Evolutionary conservation across 2,113 vertebrate species (phyloP), one percentile per base, ranked within the genome.

Genomic region (Okapia johnstoni): DNA sequence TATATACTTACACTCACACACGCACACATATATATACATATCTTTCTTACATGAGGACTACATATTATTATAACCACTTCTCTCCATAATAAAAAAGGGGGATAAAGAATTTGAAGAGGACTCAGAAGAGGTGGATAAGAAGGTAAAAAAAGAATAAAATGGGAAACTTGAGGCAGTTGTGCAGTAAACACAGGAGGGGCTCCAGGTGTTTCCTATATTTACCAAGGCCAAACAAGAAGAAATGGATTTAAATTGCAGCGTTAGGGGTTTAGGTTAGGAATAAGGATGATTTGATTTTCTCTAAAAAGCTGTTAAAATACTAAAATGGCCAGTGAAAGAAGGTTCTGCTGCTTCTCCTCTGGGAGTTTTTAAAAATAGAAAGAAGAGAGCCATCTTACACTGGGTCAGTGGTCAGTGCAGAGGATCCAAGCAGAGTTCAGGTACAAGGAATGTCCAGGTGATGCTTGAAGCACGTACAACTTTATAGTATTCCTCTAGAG

Each of bases 321-420:
- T 63, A 54, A 83, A 73, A 87, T 86, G 76, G 16, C 46, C 52
- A 50, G 28, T 61, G 57, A 70, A 93, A 43, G 40, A 86, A 83
- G 63, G n/a, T 15, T 77, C 81, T 93, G 73, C 17, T 60, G 95
- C 60, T 95, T 28, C 12, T 80, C n/a, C 33, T 77, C 50, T 30
- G 63, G 23, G 66, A 93, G 40, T 81, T 89, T 96, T 97, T 97
- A 50, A 85, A 61, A 90, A 55, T 16, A 92, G 46, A 43, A 76
- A 94, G 33, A 43, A 76, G 21, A 76, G 3, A 46, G 40, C 13
- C 66, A 73, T 40, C 36, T 73, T 73, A 73, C 36, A 73, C 13
- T 73, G 66, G 66, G 66, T 70, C 66, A 73, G 36, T 40, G 21
- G 66, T 25, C 43, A 58, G 19, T 13, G 60, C 7, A 33, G 25